phyloP scores from a whole-genome alignment of 2,888 invertebrate species.

The Xylota sylvarum region DNA sequence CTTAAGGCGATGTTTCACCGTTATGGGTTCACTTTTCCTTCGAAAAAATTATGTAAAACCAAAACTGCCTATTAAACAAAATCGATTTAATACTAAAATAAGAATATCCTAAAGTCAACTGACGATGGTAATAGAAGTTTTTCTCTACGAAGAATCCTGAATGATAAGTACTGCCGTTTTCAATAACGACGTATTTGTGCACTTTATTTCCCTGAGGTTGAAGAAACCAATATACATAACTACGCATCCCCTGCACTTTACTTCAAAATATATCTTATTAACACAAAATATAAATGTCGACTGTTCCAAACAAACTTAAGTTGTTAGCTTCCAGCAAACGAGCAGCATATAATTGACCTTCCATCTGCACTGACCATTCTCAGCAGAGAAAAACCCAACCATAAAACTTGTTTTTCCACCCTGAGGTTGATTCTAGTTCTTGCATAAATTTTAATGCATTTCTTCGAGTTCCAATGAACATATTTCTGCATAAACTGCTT shows the following conservation, averaged over 20 bases:
- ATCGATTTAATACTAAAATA: no score
- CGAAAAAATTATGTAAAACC: no score
- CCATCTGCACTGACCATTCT: constrained; percentile 25
- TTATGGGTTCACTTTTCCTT: no score
- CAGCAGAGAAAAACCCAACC: neutral
- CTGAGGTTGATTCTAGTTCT: constrained; percentile 1
- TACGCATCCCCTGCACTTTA: neutral
- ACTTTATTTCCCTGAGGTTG: neutral
- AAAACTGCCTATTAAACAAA: no score
- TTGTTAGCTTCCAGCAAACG: constrained; percentile 1
- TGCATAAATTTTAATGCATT: constrained; percentile 34
- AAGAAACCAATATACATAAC: neutral
- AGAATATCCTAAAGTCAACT: no score
- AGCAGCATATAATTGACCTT: constrained; percentile 28
- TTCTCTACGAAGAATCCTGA: no score
- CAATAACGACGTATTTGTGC: no score
- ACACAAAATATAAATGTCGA: constrained; percentile 15
- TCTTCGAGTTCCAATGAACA: constrained; percentile 11
- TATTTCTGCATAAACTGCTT: constrained; percentile 43
- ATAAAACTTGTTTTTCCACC: constrained; percentile 49
- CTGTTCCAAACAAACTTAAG: constrained; percentile 3
- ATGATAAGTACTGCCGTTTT: no score
- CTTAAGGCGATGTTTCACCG: no score
- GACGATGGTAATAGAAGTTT: no score
- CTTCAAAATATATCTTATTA: neutral